Base-by-base conservation (phyloP, 2,113 vertebrate species). In the Cephalopterus ornatus region DNA sequence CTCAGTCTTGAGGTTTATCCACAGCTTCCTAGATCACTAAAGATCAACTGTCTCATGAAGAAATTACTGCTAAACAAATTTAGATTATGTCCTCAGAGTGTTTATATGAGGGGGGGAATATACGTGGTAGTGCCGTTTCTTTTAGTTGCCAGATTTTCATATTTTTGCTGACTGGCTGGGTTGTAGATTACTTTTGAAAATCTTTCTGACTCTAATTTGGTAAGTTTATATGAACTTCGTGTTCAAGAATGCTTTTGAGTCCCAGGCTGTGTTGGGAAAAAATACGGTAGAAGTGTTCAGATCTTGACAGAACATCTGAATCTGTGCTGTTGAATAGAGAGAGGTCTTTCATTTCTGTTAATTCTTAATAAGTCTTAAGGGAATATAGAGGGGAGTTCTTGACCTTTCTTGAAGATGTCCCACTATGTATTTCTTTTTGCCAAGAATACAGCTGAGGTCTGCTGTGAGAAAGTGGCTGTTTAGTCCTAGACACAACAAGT, bases 1-100 rank as follows among this genome's bases (percentile, higher is more conserved):
- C 92, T 93, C 65, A 92, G 93, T 92, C 68, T 74, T 37, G 79
- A 93, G 80, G 33, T 71, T 96, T 94, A 88, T 93, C 85, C 72
- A 71, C 78, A 68, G 10, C 83, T 95, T 96, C 88, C 90, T 88
- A 83, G 72, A 85, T 93, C 55, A 49, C 85, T 93, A 18, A 88
- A 67, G 59, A 94, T 77, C 59, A 88, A 26, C 59, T 84, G 30
- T 77, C 39, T 68, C 50, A 55, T 67, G 65, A 63, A 92, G 52
- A 77, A 72, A 41, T 83, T 63, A 63, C 24, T 95, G 71, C 65
- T 88, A 59, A 92, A 73, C 70, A 81, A 35, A 55, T 80, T 73
- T 41, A 63, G 44, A 30, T 84, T 61, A 65, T 63, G 22, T 49
- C 72, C 19, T 90, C 24, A 4, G 39, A n/a, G 47, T 76, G 30